phyloP scores from a whole-genome alignment of 2,113 vertebrate genomes.

The Pontoporia blainvillei region DNA sequence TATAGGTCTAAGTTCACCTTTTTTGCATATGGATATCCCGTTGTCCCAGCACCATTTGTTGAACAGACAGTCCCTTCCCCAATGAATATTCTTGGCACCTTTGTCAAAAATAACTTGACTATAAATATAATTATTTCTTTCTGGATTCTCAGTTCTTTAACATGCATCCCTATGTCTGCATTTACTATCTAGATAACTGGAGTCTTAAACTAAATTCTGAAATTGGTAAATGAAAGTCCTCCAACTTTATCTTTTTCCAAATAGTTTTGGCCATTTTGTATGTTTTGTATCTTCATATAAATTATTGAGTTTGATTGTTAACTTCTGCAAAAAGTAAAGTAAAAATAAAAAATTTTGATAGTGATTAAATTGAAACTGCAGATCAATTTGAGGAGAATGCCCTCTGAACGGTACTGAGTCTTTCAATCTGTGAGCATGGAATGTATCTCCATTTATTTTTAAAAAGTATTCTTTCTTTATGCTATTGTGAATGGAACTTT shows the following conservation, averaged over 20 bases:
- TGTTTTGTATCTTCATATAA: background rate
- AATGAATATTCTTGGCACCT: too few relatives aligned
- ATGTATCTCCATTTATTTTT: background rate
- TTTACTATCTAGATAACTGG: background rate
- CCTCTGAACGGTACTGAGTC: background rate
- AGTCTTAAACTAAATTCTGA: background rate
- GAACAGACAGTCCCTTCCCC: too few relatives aligned
- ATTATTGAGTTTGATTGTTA: too few relatives aligned
- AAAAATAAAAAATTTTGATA: too few relatives aligned
- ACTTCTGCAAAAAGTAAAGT: too few relatives aligned
- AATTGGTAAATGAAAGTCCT: background rate
- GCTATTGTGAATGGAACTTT: background rate
- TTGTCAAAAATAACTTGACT: background rate
- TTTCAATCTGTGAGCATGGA: background rate
- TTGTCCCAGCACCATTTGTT: too few relatives aligned
- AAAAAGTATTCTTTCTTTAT: background rate
- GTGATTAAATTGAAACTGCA: background rate
- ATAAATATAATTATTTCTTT: conserved; percentile 56
- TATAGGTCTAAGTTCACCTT: background rate
- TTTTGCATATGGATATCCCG: too few relatives aligned
- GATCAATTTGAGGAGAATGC: background rate
- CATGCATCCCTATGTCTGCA: background rate
- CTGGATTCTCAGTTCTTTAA: background rate
- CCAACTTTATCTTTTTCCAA: background rate
- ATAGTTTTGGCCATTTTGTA: background rate